phyloP scores from a whole-genome alignment of 2,797 vertebrate genomes.

The Leptoclinus maculatus region DNA sequence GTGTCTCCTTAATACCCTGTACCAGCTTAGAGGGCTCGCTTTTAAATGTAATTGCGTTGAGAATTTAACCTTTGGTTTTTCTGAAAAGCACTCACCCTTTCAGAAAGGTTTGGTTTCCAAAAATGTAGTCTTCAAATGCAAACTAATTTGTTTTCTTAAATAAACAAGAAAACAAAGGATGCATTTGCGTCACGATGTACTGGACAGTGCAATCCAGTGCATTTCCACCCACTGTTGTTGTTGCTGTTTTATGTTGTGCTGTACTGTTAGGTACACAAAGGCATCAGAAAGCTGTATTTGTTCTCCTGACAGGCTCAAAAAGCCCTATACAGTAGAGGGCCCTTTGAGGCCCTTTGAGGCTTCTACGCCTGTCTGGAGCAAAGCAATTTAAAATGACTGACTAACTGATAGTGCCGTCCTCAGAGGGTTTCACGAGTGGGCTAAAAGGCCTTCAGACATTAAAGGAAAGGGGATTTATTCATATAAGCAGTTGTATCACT shows the following conservation, averaged over 20 bases:
- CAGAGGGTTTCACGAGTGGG: background rate
- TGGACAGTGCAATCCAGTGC: background rate
- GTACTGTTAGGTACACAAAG: background rate
- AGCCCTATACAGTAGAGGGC: background rate
- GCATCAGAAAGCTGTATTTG: slow-evolving; percentile 9
- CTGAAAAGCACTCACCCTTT: background rate
- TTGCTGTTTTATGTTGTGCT: background rate
- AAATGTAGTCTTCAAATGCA: background rate
- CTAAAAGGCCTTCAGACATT: slow-evolving; percentile 5
- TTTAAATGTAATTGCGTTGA: background rate
- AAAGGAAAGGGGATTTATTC: slow-evolving; percentile 20
- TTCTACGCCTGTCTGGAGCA: background rate
- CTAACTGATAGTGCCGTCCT: slow-evolving; percentile 12
- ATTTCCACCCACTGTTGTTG: slow-evolving; percentile 2
- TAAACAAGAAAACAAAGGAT: slow-evolving; percentile 14
- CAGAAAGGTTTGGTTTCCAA: slow-evolving; percentile 14
- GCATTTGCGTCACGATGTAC: background rate
- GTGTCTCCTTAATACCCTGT: background rate
- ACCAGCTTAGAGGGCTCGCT: background rate
- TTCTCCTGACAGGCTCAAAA: slow-evolving; percentile 29
- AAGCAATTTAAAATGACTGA: slow-evolving; percentile 39
- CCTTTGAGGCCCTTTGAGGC: slow-evolving; percentile 8
- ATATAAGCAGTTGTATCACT: slow-evolving; percentile 11
- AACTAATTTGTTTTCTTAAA: slow-evolving; percentile 13
- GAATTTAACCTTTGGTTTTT: background rate